phyloP scores from a whole-genome alignment of 2,113 vertebrate genomes.

The Paramisgurnus dabryanus region DNA sequence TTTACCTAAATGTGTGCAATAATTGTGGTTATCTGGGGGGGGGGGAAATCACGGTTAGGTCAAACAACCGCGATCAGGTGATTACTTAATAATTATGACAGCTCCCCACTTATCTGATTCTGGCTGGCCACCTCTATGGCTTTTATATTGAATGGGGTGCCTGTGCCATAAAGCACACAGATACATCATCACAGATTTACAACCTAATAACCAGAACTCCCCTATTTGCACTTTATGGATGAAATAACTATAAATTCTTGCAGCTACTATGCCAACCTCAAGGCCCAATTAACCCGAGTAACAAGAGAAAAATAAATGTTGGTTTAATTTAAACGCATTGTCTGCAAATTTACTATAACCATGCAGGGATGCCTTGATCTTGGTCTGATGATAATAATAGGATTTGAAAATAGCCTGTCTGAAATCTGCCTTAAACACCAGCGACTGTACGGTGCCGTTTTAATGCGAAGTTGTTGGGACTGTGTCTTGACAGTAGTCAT shows the following conservation, averaged over 20 bases:
- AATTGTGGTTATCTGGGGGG: no score
- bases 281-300: background rate
- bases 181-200: background rate
- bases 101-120: background rate
- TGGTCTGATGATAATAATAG: background rate
- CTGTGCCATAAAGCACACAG: background rate
- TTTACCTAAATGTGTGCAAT: no score
- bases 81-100: no score
- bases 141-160: background rate
- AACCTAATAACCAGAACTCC: background rate
- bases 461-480: slow-evolving; percentile 24
- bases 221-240: background rate
- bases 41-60: no score
- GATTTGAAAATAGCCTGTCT: background rate
- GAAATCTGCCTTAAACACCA: slow-evolving; percentile 17
- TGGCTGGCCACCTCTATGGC: background rate
- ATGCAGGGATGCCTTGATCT: background rate
- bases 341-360: background rate
- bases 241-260: background rate
- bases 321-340: background rate
- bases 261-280: background rate
- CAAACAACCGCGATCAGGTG: no score
- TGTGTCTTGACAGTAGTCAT: slow-evolving; percentile 23
- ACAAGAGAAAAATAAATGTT: background rate
- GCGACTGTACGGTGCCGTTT: background rate